Evolutionary conservation across 2,888 invertebrate species (phyloP).

Genomic region (Adineta ricciae): DNA sequence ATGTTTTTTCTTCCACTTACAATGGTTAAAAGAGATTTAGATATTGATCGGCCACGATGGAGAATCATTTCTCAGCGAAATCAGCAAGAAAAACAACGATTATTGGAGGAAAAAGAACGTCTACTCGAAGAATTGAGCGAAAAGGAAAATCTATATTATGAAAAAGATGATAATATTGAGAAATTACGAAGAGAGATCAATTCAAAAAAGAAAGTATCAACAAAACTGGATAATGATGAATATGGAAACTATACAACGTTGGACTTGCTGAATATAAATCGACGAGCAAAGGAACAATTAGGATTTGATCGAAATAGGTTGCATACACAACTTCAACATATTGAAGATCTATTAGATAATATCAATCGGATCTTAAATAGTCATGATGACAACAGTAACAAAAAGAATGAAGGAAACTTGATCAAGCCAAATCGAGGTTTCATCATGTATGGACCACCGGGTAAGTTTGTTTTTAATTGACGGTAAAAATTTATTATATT

Average conservation of each 20-base stretch:
- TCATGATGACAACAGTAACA: background rate
- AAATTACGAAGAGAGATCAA: background rate
- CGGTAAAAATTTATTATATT: no score
- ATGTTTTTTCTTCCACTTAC: background rate
- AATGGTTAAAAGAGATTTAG: background rate
- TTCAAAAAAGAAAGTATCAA: no score
- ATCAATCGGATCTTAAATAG: background rate
- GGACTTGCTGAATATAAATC: no score
- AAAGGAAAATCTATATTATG: no score
- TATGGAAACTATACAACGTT: no score
- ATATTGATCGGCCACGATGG: background rate
- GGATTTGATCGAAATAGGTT: background rate
- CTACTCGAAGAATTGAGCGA: no score
- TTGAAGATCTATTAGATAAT: background rate
- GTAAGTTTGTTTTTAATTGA: background rate
- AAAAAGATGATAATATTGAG: background rate
- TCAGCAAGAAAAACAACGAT: no score
- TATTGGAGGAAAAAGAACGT: no score
- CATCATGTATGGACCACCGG: background rate
- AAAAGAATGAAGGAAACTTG: background rate
- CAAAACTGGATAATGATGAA: no score
- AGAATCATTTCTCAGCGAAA: no score
- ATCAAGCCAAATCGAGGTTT: background rate
- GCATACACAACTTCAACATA: background rate
- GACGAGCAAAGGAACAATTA: background rate